Conservation (phyloP, 2,113 vertebrate genomes). For the Myocastor coypus region DNA sequence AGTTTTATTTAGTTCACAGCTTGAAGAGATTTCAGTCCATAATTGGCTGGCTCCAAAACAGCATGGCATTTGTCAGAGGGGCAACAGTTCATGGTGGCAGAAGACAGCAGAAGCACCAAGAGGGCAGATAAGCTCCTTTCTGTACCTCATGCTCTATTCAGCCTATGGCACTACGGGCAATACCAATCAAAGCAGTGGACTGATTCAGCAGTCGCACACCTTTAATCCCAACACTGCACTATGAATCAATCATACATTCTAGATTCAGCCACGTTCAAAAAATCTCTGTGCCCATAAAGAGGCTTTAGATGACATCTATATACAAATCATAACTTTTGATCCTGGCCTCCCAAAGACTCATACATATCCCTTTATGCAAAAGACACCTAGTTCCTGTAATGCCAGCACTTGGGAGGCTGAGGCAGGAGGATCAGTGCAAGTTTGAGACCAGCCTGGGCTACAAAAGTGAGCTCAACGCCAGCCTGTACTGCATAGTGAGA, state of each 20-base stretch:
- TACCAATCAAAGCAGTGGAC: background rate
- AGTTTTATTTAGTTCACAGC: background rate
- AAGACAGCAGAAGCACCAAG: background rate
- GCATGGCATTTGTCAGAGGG: background rate
- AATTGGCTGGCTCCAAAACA: background rate
- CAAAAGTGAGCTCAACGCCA: too few relatives aligned
- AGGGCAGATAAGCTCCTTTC: background rate
- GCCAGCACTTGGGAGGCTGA: too few relatives aligned
- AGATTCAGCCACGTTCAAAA: background rate
- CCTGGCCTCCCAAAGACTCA: background rate
- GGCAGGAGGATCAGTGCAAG: too few relatives aligned
- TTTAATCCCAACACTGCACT: background rate
- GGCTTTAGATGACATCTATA: background rate
- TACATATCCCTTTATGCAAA: background rate
- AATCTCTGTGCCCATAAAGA: background rate
- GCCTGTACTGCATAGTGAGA: too few relatives aligned
- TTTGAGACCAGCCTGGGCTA: too few relatives aligned
- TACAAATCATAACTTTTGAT: background rate
- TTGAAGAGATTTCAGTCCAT: background rate
- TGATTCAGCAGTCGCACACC: background rate
- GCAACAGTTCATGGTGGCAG: background rate
- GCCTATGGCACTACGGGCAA: background rate
- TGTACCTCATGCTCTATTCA: background rate
- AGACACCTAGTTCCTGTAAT: too few relatives aligned
- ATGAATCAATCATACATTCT: background rate